Evolutionary conservation across 1,140 invertebrate species (phyloP).

Genomic region (Drosophila nikananu): DNA sequence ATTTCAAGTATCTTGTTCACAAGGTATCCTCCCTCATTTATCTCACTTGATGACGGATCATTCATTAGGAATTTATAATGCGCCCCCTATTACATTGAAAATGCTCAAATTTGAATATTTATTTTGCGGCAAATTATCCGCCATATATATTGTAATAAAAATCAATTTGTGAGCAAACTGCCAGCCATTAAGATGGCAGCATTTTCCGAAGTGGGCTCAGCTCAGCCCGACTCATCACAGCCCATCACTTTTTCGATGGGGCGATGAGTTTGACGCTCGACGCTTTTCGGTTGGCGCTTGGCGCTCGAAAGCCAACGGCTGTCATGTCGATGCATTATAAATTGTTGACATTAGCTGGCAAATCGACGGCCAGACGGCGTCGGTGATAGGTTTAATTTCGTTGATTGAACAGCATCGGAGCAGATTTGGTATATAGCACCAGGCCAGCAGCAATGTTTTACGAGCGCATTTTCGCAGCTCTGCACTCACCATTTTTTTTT

Average conservation of each 20-base stretch:
- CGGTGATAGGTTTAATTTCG: slow-evolving; percentile 52
- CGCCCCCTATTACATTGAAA: slow-evolving; percentile 18
- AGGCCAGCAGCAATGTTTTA: slow-evolving; percentile 24
- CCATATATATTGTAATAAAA: slow-evolving; percentile 63
- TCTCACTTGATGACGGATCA: slow-evolving; percentile 37
- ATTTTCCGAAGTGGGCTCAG: slow-evolving; percentile 6
- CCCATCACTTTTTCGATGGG: slow-evolving; percentile 31
- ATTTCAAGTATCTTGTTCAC: neutral
- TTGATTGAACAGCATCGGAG: slow-evolving; percentile 49
- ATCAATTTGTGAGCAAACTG: slow-evolving; percentile 66
- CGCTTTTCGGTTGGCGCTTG: slow-evolving; percentile 5
- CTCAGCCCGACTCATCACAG: slow-evolving; percentile 16
- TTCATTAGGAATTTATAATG: slow-evolving; percentile 29
- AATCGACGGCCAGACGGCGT: slow-evolving; percentile 49
- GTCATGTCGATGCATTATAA: slow-evolving; percentile 66
- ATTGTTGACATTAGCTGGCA: slow-evolving; percentile 75
- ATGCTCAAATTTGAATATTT: slow-evolving; percentile 36
- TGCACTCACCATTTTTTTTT: slow-evolving; percentile 11
- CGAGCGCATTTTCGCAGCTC: slow-evolving; percentile 9
- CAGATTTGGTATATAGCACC: neutral
- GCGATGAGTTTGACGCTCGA: slow-evolving; percentile 27
- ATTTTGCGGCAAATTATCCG: slow-evolving; percentile 51
- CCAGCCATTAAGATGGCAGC: slow-evolving; percentile 51
- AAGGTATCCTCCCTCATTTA: slow-evolving; percentile 10
- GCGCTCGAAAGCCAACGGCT: slow-evolving; percentile 35